Conservation (phyloP, 2,888 invertebrate species). For the Hedya salicella region DNA sequence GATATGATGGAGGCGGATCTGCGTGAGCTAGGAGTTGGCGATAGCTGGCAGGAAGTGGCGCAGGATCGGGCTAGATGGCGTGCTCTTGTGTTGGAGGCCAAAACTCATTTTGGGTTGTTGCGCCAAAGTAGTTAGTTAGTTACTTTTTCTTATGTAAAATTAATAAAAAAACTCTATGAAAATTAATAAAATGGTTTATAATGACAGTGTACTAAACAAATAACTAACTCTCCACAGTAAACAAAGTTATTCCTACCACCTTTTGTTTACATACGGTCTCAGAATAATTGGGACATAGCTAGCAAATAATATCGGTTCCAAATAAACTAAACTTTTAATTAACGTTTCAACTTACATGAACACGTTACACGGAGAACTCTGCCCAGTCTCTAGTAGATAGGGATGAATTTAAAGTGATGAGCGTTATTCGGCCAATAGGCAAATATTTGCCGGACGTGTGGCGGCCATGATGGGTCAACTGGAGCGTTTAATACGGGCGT, state of each 20-base stretch:
- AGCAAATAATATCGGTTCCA: slow-evolving; percentile 39
- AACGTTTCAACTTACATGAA: slow-evolving; percentile 6
- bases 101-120: no score
- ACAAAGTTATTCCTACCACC: slow-evolving; percentile 17
- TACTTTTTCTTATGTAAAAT: no score
- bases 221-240: background rate
- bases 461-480: slow-evolving; percentile 45
- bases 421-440: slow-evolving; percentile 44
- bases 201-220: no score
- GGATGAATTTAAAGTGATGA: slow-evolving; percentile 14
- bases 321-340: slow-evolving; percentile 43
- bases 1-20: no score
- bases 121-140: no score
- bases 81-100: no score
- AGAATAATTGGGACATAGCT: slow-evolving; percentile 36
- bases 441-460: slow-evolving; percentile 54
- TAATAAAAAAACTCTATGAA: no score
- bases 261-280: slow-evolving; percentile 29
- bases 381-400: slow-evolving; percentile 3
- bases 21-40: no score
- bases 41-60: no score
- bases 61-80: no score
- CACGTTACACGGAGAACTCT: background rate
- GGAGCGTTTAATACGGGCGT: slow-evolving; percentile 49
- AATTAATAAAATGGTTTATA: no score